A percentile compares a stretch with the other conserved stretches of the same genome.
Conservation (phyloP, 2,888 invertebrate species). For the Megaustenia siamemsis region DNA sequence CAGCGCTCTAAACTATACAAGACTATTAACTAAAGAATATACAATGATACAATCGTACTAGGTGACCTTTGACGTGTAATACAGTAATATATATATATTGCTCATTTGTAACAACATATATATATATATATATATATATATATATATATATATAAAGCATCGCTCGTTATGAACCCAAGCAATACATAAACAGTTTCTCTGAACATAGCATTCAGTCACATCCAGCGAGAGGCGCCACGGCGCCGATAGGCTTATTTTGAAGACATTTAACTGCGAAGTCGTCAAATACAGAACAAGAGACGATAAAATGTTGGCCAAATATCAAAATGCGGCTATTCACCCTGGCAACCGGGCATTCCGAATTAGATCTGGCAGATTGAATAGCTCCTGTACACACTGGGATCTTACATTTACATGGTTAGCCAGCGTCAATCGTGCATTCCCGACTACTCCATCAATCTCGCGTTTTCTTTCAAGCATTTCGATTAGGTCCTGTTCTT, state of each 20-base stretch:
- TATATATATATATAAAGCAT: conserved; percentile 15
- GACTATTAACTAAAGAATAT: no score
- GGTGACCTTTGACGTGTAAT: no score
- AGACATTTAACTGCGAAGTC: background rate
- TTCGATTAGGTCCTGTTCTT: background rate
- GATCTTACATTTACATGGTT: background rate
- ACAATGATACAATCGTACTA: no score
- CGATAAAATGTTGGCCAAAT: background rate
- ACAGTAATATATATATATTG: no score
- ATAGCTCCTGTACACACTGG: background rate
- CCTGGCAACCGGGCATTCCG: background rate
- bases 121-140: conserved; percentile 26
- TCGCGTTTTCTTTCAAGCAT: background rate
- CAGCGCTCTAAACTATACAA: no score
- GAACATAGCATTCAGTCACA: background rate
- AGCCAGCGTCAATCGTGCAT: background rate
- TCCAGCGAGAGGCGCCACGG: background rate
- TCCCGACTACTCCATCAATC: background rate
- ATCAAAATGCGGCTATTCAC: background rate
- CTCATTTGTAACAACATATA: background rate
- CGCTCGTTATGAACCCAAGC: background rate
- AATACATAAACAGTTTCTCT: background rate
- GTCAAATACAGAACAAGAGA: background rate
- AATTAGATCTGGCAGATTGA: conserved; percentile 7
- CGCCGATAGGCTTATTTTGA: background rate